Evolutionary conservation across 1,140 invertebrate species (phyloP).

Genomic region (Oryzaephilus surinamensis): DNA sequence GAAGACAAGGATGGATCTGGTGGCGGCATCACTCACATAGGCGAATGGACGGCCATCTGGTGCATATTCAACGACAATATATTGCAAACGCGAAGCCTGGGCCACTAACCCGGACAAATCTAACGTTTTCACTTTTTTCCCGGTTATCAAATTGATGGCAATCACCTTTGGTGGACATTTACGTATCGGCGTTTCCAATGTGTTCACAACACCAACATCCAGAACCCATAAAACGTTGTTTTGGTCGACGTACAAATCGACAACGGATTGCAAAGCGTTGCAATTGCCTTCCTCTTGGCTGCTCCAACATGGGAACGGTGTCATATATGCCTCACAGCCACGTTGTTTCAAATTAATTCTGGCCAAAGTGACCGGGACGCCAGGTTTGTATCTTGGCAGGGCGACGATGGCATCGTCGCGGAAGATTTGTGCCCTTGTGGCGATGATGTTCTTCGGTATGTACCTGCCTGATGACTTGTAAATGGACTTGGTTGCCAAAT

Average conservation of each 20-base stretch:
- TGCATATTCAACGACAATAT: slow-evolving; percentile 47
- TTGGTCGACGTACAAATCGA: slow-evolving; percentile 47
- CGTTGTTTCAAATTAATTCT: slow-evolving; percentile 41
- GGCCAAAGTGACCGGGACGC: slow-evolving; percentile 51
- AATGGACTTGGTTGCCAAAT: slow-evolving; percentile 40
- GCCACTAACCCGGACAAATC: slow-evolving; percentile 42
- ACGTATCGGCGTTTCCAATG: slow-evolving; percentile 41
- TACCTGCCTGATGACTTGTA: slow-evolving; percentile 43
- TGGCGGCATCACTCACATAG: slow-evolving; percentile 52
- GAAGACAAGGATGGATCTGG: slow-evolving; percentile 50
- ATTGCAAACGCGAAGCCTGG: slow-evolving; percentile 43
- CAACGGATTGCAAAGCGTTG: slow-evolving; percentile 47
- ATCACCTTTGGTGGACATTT: slow-evolving; percentile 46
- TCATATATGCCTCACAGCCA: slow-evolving; percentile 36
- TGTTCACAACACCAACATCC: slow-evolving; percentile 55
- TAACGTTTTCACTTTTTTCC: slow-evolving; percentile 45
- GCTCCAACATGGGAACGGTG: slow-evolving; percentile 51
- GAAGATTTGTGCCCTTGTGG: slow-evolving; percentile 48
- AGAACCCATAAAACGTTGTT: slow-evolving; percentile 56
- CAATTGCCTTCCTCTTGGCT: slow-evolving; percentile 52
- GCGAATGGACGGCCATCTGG: slow-evolving; percentile 41
- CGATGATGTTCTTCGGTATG: slow-evolving; percentile 47
- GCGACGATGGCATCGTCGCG: slow-evolving; percentile 46
- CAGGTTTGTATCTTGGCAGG: slow-evolving; percentile 43
- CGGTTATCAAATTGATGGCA: slow-evolving; percentile 42